phyloP scores from a whole-genome alignment of 1,140 invertebrate species.

The Archegozetes longisetosus region DNA sequence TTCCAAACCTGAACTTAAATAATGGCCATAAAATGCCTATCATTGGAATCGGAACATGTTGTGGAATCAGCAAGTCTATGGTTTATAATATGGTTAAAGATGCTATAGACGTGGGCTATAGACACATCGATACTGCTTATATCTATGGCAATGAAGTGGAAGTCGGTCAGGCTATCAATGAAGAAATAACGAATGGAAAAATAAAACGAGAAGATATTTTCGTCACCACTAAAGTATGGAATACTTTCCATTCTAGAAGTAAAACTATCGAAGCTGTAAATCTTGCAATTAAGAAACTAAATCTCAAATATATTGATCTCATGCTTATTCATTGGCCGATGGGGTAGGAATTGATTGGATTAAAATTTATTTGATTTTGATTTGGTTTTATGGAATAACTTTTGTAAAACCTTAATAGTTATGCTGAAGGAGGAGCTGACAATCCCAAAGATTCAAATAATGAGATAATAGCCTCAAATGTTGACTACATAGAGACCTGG shows the following conservation, averaged over 20 bases:
- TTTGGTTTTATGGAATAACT: constrained; percentile 25
- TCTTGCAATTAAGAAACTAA: constrained; percentile 36
- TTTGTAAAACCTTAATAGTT: constrained; percentile 21
- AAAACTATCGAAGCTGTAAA: constrained; percentile 45
- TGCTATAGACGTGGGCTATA: constrained; percentile 10
- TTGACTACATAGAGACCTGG: constrained; percentile 18
- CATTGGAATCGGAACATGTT: constrained; percentile 29
- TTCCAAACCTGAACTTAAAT: not conserved
- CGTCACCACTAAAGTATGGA: constrained; percentile 48
- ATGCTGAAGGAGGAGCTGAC: constrained; percentile 36
- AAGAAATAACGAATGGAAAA: constrained; percentile 56
- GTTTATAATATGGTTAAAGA: constrained; percentile 3
- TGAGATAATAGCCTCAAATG: constrained; percentile 5
- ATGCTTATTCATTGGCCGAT: constrained; percentile 20
- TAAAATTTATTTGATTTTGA: too few relatives aligned
- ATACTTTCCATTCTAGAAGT: constrained; percentile 44
- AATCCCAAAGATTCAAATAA: constrained; percentile 26
- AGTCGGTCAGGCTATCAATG: constrained; percentile 55
- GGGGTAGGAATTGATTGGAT: constrained; percentile 16
- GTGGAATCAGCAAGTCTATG: not conserved
- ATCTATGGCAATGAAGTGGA: constrained; percentile 69
- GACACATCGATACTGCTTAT: constrained; percentile 68
- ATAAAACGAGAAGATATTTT: constrained; percentile 61
- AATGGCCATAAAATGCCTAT: constrained; percentile 20
- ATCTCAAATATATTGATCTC: constrained; percentile 19